These are phyloP conservation scores for Polyodon spathula DNA, from an alignment of 2,113 vertebrate genomes.

Conservation along the genomic window DNA sequence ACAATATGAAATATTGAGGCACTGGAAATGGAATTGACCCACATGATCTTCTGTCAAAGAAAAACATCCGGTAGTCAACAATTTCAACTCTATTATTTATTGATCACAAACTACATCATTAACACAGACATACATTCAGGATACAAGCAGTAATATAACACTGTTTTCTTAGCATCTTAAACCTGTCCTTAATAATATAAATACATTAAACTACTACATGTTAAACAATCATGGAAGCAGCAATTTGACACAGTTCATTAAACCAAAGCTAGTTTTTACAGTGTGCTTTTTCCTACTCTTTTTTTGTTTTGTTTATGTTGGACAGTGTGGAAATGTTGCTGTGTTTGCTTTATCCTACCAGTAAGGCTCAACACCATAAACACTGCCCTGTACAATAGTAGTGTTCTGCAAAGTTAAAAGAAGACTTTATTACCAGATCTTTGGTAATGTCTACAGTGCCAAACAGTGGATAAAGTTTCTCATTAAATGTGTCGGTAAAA, in stretches of 20 bases:
- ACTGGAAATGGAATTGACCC: not conserved
- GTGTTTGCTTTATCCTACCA: no score
- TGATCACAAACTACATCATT: conserved; percentile 47
- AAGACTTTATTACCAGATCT: conserved; percentile 48
- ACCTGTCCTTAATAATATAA: conserved; percentile 7
- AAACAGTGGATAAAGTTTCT: conserved; percentile 54
- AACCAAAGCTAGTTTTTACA: conserved; percentile 29
- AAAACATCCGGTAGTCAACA: not conserved
- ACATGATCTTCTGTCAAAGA: not conserved
- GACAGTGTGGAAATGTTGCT: not conserved
- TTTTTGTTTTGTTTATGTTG: conserved; percentile 10
- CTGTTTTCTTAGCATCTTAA: conserved; percentile 25
- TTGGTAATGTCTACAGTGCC: conserved; percentile 56
- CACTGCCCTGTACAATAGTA: conserved; percentile 57
- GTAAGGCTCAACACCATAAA: conserved; percentile 45
- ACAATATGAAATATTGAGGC: no score
- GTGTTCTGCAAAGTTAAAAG: conserved; percentile 27
- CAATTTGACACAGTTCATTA: conserved; percentile 29
- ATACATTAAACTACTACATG: conserved; percentile 11
- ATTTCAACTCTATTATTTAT: conserved; percentile 20
- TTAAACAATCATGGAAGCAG: conserved; percentile 39
- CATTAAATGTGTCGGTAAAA: conserved; percentile 51
- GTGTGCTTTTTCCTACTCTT: not conserved
- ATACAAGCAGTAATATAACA: conserved; percentile 32
- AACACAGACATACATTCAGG: conserved; percentile 35